Percentiles rank a stretch among this genome's conserved stretches.
Evolutionary conservation across 2,888 invertebrate species (phyloP).

Genomic region (Campopleginae sp.): DNA sequence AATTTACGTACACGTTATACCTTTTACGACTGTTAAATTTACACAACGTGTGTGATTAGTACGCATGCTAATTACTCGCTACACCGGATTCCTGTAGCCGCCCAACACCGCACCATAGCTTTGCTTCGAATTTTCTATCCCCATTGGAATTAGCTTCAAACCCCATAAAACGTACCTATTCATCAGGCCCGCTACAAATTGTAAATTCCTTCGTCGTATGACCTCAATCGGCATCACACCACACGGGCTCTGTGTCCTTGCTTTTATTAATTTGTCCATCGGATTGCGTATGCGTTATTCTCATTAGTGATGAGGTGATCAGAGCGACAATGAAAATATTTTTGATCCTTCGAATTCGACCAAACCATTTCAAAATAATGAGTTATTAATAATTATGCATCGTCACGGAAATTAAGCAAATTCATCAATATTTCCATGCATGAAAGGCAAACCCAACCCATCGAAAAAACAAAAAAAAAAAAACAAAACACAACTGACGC

Average conservation of each 20-base stretch:
- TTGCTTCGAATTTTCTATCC: slow-evolving; percentile 14
- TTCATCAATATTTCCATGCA: background rate
- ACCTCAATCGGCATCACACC: background rate
- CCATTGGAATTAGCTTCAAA: slow-evolving; percentile 13
- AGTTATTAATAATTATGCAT: background rate
- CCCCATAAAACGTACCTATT: background rate
- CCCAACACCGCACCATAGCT: background rate
- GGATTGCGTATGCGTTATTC: background rate
- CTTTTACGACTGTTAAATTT: slow-evolving; percentile 28
- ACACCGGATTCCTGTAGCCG: slow-evolving; percentile 6
- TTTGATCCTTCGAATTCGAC: background rate
- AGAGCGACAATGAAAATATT: background rate
- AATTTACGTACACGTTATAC: slow-evolving; percentile 63
- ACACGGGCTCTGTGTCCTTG: background rate
- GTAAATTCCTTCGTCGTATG: background rate
- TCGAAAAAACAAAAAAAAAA: background rate
- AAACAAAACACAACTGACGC: background rate
- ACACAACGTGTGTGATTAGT: slow-evolving; percentile 57
- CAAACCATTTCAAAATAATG: background rate
- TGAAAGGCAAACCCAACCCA: background rate
- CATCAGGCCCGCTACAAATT: background rate
- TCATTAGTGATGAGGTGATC: background rate
- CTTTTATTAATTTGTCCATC: background rate
- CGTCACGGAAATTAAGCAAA: background rate
- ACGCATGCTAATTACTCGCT: slow-evolving; percentile 54